Evolutionary conservation across 2,888 invertebrate species (phyloP), one percentile per base, ranked within the genome.

Genomic region (Alviniconcha strummeri): DNA sequence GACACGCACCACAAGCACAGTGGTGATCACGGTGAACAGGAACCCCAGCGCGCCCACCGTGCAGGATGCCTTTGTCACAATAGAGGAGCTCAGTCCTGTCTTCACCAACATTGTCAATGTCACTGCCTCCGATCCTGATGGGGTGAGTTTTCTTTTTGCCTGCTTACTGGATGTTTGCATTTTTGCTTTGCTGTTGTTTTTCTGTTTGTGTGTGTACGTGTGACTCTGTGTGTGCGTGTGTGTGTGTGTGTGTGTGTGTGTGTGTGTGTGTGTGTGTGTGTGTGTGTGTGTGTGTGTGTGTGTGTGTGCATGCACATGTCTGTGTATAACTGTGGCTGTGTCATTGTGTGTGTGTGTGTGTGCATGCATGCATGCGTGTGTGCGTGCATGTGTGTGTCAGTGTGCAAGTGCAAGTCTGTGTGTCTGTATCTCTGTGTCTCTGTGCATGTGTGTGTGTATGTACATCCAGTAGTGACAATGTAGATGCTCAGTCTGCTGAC

Each of bases 1-100:
- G 64, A 88, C 89, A 80, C 85, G 82, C 52, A 92, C 88, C 0
- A 89, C 87, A 11, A 88, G 88, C 6, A 87, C 86, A 4, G 91
- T 91, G 4, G 81, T 83, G 8, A 88, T 93, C 54, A 85, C 83
- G 3, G 91, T 92, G 4, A 79, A 77, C 6, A 88, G 93, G 9
- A 93, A 93, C 85, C 88, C 89, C 11, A 89, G 87, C 56, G 76
- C 96, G 0, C 90, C 90, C 8, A 77, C 54, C 11, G 81, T 84
- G 4, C 19, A 72, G 6, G 85, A 84, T 19, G 86, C 87, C 74
- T 69, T n/a, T 13, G 86, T 76, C 11, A 86, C 84, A 9, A 89
- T 92, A 15, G 87, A 88, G 55, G 92, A 92, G 83, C 88, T 88
- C 56, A 80, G 83, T 19, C 86, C 88, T 7, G 84, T 91, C 36